A percentile compares a stretch with the other conserved stretches of the same genome.
These are phyloP conservation scores for Tipula confusa DNA, from an alignment of 2,888 invertebrate species.

Conservation along the genomic window DNA sequence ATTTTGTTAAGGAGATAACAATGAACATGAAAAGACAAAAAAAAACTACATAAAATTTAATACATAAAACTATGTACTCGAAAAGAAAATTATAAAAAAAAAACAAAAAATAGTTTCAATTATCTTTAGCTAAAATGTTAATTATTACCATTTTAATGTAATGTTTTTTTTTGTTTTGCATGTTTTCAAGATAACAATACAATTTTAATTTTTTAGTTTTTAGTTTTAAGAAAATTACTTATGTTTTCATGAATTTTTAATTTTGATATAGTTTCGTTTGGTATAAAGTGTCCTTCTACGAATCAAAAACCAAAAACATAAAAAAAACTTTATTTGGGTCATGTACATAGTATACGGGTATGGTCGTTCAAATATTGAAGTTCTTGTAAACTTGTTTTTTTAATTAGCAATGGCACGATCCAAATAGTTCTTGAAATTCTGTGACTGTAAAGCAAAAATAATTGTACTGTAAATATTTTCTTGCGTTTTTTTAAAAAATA, in stretches of 20 bases:
- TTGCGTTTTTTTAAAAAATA: too few species aligned
- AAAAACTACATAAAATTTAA: background rate
- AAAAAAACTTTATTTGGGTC: too few species aligned
- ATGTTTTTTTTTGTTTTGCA: background rate
- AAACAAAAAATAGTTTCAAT: background rate
- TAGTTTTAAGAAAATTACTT: background rate
- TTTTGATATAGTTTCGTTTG: background rate
- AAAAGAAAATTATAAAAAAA: background rate
- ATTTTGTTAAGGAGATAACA: slow-evolving; percentile 6
- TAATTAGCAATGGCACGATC: too few species aligned
- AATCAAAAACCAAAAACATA: too few species aligned
- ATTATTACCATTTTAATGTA: background rate
- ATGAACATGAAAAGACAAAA: background rate
- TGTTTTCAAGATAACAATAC: background rate
- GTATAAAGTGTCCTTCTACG: too few species aligned
- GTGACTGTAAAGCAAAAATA: too few species aligned
- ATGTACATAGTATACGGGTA: too few species aligned
- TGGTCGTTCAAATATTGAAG: too few species aligned
- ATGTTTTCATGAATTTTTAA: background rate
- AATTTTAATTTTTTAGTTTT: background rate
- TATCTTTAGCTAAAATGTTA: background rate
- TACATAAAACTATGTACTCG: background rate
- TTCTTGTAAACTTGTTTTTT: too few species aligned
- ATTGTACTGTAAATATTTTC: too few species aligned
- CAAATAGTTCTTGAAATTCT: too few species aligned